phyloP scores from a whole-genome alignment of 2,888 invertebrate genomes.

The Synanthedon andrenaeformis region DNA sequence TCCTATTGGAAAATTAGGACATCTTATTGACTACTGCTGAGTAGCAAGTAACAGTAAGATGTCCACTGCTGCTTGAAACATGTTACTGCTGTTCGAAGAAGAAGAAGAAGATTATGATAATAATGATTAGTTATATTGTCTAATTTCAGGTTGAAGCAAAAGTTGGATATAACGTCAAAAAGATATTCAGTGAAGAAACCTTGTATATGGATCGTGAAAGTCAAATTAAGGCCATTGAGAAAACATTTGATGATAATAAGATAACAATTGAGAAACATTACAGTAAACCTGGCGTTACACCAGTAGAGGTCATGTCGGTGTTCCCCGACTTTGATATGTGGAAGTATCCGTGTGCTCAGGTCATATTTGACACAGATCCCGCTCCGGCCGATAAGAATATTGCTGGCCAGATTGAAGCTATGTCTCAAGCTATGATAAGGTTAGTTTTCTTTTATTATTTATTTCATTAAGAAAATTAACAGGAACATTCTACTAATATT shows the following conservation, averaged over 20 bases:
- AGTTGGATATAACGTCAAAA: constrained; percentile 98
- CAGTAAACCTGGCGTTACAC: constrained; percentile 94
- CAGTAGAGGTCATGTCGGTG: constrained; percentile 86
- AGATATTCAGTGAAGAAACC: constrained; percentile 90
- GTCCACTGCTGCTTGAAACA: no score
- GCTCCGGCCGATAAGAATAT: constrained; percentile 90
- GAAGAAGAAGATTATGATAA: no score
- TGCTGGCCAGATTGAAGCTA: constrained; percentile 92
- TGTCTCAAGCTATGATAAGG: constrained; percentile 99
- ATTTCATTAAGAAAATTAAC: neutral
- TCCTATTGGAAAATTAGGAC: no score
- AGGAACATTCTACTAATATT: neutral
- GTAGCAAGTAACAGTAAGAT: no score
- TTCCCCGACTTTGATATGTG: constrained; percentile 97
- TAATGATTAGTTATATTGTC: neutral
- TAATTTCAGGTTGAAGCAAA: constrained; percentile 87
- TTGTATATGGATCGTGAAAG: constrained; percentile 96
- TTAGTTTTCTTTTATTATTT: constrained; percentile 28
- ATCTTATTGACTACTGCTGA: no score
- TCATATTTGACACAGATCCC: constrained; percentile 98
- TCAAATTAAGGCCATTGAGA: constrained; percentile 97
- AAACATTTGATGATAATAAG: constrained; percentile 94
- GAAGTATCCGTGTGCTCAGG: constrained; percentile 98
- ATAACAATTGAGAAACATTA: constrained; percentile 90
- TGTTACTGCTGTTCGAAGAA: no score